Evolutionary conservation across 1,140 invertebrate species (phyloP).

Genomic region (Dolichoris vasculosae): DNA sequence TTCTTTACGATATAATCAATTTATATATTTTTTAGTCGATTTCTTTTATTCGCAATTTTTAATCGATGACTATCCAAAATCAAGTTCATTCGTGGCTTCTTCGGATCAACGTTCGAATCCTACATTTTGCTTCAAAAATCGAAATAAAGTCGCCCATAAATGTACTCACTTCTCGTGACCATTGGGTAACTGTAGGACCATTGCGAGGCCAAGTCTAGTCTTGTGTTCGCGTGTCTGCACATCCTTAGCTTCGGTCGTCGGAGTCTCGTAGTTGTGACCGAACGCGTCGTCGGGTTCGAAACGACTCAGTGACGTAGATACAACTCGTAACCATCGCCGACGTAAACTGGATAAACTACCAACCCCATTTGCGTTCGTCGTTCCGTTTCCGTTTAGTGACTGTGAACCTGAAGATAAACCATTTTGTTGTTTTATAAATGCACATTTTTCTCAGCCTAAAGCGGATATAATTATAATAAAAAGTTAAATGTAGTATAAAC

Average conservation of each 20-base stretch:
- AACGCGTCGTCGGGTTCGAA: conserved; percentile 68
- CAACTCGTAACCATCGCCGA: conserved; percentile 75
- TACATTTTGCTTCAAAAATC: too few relatives aligned
- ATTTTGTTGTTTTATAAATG: not conserved
- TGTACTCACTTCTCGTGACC: conserved; percentile 64
- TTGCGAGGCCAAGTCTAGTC: conserved; percentile 76
- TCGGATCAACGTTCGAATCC: too few relatives aligned
- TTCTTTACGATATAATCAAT: too few relatives aligned
- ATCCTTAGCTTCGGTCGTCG: conserved; percentile 20
- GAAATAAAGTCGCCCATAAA: not conserved
- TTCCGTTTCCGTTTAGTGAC: conserved; percentile 64
- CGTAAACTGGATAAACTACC: conserved; percentile 76
- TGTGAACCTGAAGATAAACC: conserved; percentile 62
- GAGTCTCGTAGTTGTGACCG: conserved; percentile 62
- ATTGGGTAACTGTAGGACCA: conserved; percentile 71
- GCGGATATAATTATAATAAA: too few relatives aligned
- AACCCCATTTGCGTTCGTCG: conserved; percentile 64
- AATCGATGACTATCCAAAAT: too few relatives aligned
- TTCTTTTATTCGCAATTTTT: too few relatives aligned
- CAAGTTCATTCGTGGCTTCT: too few relatives aligned
- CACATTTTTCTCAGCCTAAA: too few relatives aligned
- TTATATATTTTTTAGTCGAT: too few relatives aligned
- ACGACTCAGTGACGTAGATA: conserved; percentile 74
- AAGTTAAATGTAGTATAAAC: too few relatives aligned
- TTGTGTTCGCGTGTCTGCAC: conserved; percentile 62